Evolutionary conservation across 2,888 invertebrate genomes (phyloP), one percentile per base, ranked within the genome.

Genomic region (Heterodera filipjevi): DNA sequence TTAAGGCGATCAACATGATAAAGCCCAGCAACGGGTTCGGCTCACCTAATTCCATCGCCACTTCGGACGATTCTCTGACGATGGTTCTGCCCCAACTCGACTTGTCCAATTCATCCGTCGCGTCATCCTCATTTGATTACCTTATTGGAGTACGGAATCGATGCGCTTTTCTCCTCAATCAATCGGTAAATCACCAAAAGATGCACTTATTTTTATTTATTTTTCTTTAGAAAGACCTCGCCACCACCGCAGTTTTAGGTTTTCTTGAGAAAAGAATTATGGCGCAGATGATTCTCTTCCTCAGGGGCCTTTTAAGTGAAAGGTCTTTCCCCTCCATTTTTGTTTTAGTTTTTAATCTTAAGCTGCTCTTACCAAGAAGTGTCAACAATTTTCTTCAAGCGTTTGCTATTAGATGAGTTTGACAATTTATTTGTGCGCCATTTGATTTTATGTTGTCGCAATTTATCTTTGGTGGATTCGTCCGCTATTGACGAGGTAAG

Each of bases 381-480:
- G 35, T 77, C 73, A 35, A 44, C 32, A 3, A 22, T 70, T 53
- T 30, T 35, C 72, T 39, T 77, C 32, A 22, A 22, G 35, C 44
- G 49, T 59, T 30, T 70, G 32, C 49, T 32, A 72, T 19, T 30
- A 12, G 19, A 72, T 46, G 53, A 27, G 76, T 33, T 32, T 30
- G 66, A 70, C 74, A 33, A 2, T 73, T 30, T 64, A 10, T 49
- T 49, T 76, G 6, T 75, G 30, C 59, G 30, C 30, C n/a, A 68
- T 22, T 44, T 80, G 27, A 81, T 80, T 53, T 64, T 32, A 3
- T 46, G 73, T 27, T 16, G 80, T 19, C n/a, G 16, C 22, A 70
- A 79, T 81, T 39, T 30, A 2, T n/a, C 46, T 30, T 49, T 76
- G 30, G 80, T 64, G 12, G 80, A 80, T 46, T 75, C 39, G 5